These are phyloP conservation scores for Cynaeus angustus DNA, from an alignment of 2,888 invertebrate species.

Conservation along the genomic window DNA sequence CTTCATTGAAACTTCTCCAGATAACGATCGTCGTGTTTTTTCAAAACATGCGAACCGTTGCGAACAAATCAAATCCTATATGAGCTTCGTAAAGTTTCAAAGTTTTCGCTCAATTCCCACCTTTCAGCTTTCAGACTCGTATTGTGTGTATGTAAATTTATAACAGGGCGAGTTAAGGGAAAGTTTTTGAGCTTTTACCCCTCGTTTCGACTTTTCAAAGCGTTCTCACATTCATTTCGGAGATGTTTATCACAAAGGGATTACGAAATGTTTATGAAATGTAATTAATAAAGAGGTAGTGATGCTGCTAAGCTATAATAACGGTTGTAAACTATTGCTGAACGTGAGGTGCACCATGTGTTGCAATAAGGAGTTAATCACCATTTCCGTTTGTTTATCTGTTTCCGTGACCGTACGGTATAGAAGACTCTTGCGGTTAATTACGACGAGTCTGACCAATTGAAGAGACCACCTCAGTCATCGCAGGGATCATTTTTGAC, in stretches of 20 bases:
- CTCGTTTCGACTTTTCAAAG: conserved; percentile 10
- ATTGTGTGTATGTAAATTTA: conserved; percentile 23
- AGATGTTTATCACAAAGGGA: too few relatives aligned
- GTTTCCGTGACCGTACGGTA: conserved; percentile 30
- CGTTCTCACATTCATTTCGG: too few relatives aligned
- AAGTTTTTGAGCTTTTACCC: conserved; percentile 14
- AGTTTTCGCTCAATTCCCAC: not conserved
- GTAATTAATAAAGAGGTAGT: conserved; percentile 10
- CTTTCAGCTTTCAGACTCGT: conserved; percentile 7
- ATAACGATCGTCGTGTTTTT: not conserved
- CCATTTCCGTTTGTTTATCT: conserved; percentile 40
- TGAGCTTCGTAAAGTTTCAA: conserved; percentile 4
- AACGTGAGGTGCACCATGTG: conserved; percentile 35
- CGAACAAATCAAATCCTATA: not conserved
- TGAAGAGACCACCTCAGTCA: conserved; percentile 16
- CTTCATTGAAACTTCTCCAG: conserved; percentile 4
- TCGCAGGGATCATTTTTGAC: not conserved
- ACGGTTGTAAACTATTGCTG: conserved; percentile 37
- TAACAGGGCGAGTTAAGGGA: not conserved
- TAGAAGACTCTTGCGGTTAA: conserved; percentile 25
- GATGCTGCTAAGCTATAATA: conserved; percentile 18
- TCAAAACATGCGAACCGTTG: not conserved
- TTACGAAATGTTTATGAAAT: not conserved
- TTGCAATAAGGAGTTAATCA: conserved; percentile 33
- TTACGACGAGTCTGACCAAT: conserved; percentile 14